Evolutionary conservation across 1,140 invertebrate species (phyloP).

Genomic region (Temnothorax nylanderi): DNA sequence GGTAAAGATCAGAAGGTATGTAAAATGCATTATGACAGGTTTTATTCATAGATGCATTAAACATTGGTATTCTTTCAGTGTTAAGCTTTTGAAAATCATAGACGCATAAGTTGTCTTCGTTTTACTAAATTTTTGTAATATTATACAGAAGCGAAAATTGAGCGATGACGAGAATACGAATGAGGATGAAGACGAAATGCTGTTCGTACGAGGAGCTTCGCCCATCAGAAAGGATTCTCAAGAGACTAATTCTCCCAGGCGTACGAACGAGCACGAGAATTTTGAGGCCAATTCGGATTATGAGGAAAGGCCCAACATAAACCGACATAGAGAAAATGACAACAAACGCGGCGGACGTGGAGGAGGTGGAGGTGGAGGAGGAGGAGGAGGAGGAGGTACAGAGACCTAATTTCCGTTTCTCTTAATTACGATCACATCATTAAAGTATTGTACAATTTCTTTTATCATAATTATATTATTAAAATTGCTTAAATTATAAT

Average conservation of each 20-base stretch:
- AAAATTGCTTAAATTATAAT: not conserved
- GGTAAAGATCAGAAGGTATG: constrained; percentile 81
- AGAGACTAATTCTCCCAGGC: constrained; percentile 76
- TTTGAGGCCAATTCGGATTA: constrained; percentile 79
- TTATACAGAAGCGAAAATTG: constrained; percentile 79
- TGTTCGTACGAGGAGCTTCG: constrained; percentile 91
- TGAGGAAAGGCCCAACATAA: constrained; percentile 77
- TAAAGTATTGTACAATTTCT: constrained; percentile 36
- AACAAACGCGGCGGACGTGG: constrained; percentile 79
- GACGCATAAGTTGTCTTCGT: not conserved
- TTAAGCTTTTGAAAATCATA: not conserved
- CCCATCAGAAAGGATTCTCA: constrained; percentile 81
- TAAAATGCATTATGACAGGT: not conserved
- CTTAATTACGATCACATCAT: not conserved
- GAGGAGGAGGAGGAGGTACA: constrained; percentile 43
- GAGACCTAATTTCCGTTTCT: not conserved
- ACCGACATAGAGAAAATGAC: constrained; percentile 81
- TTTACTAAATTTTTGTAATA: constrained; percentile 51
- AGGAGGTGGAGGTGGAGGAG: constrained; percentile 34
- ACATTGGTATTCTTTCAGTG: constrained; percentile 29
- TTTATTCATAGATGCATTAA: constrained; percentile 12
- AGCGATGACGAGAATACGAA: constrained; percentile 86
- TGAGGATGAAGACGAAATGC: constrained; percentile 92
- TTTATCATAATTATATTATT: constrained; percentile 11
- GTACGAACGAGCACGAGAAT: constrained; percentile 81